A percentile compares a stretch with the other conserved stretches of the same genome.
These are phyloP conservation scores for Myotis brandtii DNA, from an alignment of 2,113 vertebrate species.

Conservation along the genomic window DNA sequence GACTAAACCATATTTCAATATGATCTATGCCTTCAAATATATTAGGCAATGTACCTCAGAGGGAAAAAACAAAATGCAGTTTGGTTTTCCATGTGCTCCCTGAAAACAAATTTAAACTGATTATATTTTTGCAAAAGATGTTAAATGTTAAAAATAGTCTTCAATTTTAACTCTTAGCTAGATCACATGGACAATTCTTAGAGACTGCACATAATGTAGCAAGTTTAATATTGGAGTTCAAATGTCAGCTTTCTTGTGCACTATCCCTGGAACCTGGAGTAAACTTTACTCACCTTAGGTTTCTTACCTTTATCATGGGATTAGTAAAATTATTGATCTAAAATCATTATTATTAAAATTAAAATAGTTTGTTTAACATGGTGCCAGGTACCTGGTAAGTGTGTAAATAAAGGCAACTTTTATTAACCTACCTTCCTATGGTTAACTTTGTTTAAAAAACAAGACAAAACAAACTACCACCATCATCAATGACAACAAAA, in stretches of 20 bases:
- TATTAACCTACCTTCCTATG: not conserved
- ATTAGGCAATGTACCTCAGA: not conserved
- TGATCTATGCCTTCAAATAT: constrained; percentile 75
- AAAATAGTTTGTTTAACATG: not conserved
- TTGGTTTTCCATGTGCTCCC: constrained; percentile 54
- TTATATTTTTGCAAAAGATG: constrained; percentile 77
- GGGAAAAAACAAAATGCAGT: constrained; percentile 11
- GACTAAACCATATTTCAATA: constrained; percentile 82
- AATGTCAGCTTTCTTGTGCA: not conserved
- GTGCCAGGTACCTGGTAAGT: not conserved
- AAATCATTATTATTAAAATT: not conserved
- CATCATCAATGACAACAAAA: not conserved
- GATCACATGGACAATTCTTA: not conserved
- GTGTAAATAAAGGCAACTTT: not conserved
- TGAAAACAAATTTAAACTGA: constrained; percentile 73
- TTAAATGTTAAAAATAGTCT: constrained; percentile 77
- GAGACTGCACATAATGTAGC: not conserved
- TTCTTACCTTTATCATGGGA: not conserved
- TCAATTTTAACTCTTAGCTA: constrained; percentile 5
- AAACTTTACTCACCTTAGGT: not conserved
- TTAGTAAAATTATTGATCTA: not conserved
- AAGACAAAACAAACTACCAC: not conserved
- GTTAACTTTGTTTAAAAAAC: not conserved
- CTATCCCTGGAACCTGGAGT: accelerated
- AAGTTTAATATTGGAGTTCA: not conserved